A percentile compares a stretch with the other conserved stretches of the same genome.
These are phyloP conservation scores for Macropis europaea DNA, from an alignment of 2,888 invertebrate species.

Conservation along the genomic window DNA sequence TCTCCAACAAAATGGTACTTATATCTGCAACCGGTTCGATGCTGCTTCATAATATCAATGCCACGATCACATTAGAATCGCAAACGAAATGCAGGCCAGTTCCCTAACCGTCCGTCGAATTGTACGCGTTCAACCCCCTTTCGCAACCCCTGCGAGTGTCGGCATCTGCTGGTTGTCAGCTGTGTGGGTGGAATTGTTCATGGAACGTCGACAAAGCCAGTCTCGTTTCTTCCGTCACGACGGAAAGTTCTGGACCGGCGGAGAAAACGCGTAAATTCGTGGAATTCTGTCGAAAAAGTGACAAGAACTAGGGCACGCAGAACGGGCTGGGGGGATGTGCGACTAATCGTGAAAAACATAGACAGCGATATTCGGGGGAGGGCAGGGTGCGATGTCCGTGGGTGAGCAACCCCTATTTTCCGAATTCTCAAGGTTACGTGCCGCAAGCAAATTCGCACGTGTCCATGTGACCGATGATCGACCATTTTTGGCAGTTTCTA, in stretches of 20 bases:
- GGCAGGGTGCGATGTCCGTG: constrained; percentile 26
- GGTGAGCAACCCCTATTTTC: background rate
- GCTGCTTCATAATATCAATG: too few species aligned
- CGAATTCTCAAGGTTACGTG: constrained; percentile 16
- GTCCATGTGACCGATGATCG: background rate
- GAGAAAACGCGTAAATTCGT: background rate
- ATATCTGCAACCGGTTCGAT: too few species aligned
- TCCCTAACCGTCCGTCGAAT: too few species aligned
- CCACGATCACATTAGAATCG: too few species aligned
- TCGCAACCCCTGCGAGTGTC: constrained; percentile 21
- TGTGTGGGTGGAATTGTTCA: background rate
- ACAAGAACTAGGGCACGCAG: too few species aligned
- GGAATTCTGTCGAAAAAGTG: too few species aligned
- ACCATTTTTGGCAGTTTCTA: background rate
- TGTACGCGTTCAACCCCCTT: background rate
- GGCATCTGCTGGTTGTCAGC: constrained; percentile 24
- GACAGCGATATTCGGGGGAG: background rate
- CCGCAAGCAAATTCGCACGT: constrained; percentile 8
- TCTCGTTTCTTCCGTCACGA: constrained; percentile 28
- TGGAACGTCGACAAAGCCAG: constrained; percentile 36
- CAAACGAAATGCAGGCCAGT: too few species aligned
- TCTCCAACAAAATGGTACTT: too few species aligned
- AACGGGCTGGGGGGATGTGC: background rate
- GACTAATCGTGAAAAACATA: background rate
- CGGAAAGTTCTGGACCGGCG: constrained; percentile 6